phyloP scores from a whole-genome alignment of 2,113 vertebrate species.

The Bubo scandiacus region DNA sequence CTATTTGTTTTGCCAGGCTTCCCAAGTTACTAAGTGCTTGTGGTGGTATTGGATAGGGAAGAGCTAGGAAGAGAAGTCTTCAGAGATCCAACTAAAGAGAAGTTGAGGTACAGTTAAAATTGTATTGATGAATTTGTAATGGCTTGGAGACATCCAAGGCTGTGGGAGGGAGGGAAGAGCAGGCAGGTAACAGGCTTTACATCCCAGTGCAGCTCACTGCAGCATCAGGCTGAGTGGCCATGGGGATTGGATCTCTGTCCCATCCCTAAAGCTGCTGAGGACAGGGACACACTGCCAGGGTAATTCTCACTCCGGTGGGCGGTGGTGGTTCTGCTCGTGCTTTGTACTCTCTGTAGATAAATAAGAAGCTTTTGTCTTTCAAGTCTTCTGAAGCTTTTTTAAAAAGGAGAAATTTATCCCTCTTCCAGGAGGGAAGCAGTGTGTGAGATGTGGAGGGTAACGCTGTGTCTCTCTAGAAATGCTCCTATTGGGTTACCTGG shows the following conservation, averaged over 20 bases:
- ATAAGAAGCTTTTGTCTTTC: neutral
- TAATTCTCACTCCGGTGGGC: neutral
- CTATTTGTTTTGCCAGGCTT: neutral
- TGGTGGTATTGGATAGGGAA: neutral
- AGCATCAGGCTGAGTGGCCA: neutral
- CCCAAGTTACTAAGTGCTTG: neutral
- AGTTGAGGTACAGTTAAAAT: neutral
- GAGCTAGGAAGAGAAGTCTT: neutral
- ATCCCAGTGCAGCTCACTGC: no score
- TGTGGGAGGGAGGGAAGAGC: neutral
- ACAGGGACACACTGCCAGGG: neutral
- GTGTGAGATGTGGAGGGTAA: neutral
- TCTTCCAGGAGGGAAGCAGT: neutral
- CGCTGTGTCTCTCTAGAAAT: neutral
- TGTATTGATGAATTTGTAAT: neutral
- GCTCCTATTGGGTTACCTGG: neutral
- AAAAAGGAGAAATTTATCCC: neutral
- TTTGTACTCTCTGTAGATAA: neutral
- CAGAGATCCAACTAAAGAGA: neutral
- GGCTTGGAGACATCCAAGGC: neutral
- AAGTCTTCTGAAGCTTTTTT: neutral
- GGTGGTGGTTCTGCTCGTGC: neutral
- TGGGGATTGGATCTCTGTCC: neutral
- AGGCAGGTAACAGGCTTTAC: neutral
- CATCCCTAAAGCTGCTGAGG: neutral